Base-by-base conservation (phyloP, 2,888 invertebrate species). In the Ischnura elegans region DNA sequence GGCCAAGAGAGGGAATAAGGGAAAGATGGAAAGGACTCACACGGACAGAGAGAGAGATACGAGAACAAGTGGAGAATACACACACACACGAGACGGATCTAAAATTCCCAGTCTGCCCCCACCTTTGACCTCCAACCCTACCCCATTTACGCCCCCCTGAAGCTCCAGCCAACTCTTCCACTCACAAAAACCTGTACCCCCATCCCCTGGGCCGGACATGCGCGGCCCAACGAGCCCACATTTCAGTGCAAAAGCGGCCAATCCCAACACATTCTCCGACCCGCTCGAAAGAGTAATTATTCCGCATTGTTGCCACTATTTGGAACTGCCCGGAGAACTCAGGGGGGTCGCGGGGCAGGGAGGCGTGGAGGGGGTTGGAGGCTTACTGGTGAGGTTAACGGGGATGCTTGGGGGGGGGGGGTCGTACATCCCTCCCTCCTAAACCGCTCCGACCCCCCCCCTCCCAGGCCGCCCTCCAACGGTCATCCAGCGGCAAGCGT, bases 271-370 rank as follows among this genome's bases (percentile, higher is more conserved):
- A 87, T 90, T 43, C 90, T 29, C 90, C 25, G 43, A 46, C 86
- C n/a, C 45, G 46, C 61, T 61, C 90, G 43, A 90, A 66, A 90
- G 90, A 61, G 90, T 90, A 90, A 90, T 90, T 43, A 90, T 90
- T 90, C 90, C 90, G 90, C 90, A 43, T 90, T 90, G 90, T 90
- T 90, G 61, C 90, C 90, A 90, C 90, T 61, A 66, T 61, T 90
- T 43, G 66, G 90, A 25, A 19, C 36, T 36, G 87, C 51, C 90
- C 90, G 61, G 90, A n/a, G 61, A 13, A 25, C n/a, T 25, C 61
- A 25, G 10, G 51, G 87, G 21, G 90, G 21, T 25, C 21, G 51
- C 21, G 29, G 25, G 10, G 36, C 16, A 29, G 51, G 51, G 87
- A 19, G 10, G n/a, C 29, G 42, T 19, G 87, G 87, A 42, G 42